phyloP scores from a whole-genome alignment of 2,797 vertebrate species.

The Mus minutoides region DNA sequence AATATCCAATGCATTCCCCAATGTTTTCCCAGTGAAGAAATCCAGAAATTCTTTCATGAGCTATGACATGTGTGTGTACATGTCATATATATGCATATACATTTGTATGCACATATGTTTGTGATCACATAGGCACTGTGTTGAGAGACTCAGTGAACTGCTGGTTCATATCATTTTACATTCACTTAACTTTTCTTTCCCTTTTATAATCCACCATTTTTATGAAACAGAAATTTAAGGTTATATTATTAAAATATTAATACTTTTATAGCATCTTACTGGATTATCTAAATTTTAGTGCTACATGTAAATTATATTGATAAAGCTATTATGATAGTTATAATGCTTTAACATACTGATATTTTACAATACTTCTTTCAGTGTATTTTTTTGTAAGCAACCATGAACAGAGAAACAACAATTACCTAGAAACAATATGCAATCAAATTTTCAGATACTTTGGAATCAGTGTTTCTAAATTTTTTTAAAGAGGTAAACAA shows the following conservation, averaged over 20 bases:
- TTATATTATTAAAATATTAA: neutral
- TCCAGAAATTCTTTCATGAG: neutral
- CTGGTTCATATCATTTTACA: neutral
- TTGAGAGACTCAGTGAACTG: neutral
- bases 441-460: conserved; percentile 35
- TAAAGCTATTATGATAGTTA: neutral
- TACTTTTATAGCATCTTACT: conserved; percentile 7
- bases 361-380: conserved; percentile 29
- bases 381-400: conserved; percentile 26
- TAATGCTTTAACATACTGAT: conserved; percentile 24
- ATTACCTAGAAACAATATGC: neutral
- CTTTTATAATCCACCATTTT: neutral
- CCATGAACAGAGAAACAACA: neutral
- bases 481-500: conserved; percentile 47
- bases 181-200: neutral
- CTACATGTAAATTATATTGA: conserved; percentile 5
- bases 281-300: neutral
- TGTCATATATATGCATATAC: neutral
- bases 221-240: conserved; percentile 21
- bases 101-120: neutral
- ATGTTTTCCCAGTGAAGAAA: neutral
- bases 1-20: neutral
- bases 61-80: neutral
- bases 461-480: conserved; percentile 23
- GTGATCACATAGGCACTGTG: neutral